Conservation (phyloP, 2,113 vertebrate genomes). For the Toxostoma redivivum region DNA sequence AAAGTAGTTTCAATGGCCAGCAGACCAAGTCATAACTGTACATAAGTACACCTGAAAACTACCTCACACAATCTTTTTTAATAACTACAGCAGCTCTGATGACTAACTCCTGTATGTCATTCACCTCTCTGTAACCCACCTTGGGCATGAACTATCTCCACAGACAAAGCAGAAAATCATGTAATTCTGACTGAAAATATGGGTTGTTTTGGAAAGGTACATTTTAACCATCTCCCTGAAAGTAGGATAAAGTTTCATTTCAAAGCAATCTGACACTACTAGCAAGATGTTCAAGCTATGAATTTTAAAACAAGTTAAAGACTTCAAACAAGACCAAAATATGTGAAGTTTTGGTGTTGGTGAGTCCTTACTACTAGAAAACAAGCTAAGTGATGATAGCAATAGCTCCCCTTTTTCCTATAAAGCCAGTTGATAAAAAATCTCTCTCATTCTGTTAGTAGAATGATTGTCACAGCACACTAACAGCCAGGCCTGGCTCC, state of each 20-base stretch:
- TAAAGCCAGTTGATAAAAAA: background rate
- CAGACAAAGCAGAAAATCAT: background rate
- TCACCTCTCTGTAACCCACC: background rate
- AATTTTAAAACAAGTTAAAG: background rate
- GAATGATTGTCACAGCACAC: background rate
- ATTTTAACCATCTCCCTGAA: background rate
- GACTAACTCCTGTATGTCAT: background rate
- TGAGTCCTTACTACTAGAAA: background rate
- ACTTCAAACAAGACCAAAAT: background rate
- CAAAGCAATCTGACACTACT: background rate
- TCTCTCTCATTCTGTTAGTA: background rate
- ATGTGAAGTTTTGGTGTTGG: background rate
- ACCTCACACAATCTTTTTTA: background rate
- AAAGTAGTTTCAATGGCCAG: background rate
- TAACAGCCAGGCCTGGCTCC: background rate
- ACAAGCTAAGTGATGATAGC: background rate
- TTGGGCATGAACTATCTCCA: background rate
- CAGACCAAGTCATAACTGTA: background rate
- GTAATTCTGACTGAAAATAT: background rate
- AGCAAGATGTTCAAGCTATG: background rate
- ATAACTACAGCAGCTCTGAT: background rate
- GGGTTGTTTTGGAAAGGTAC: background rate
- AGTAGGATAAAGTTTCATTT: background rate
- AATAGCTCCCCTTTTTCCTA: background rate
- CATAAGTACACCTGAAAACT: background rate